Conservation (phyloP, 2,888 invertebrate species). For the Nymphalis urticae region DNA sequence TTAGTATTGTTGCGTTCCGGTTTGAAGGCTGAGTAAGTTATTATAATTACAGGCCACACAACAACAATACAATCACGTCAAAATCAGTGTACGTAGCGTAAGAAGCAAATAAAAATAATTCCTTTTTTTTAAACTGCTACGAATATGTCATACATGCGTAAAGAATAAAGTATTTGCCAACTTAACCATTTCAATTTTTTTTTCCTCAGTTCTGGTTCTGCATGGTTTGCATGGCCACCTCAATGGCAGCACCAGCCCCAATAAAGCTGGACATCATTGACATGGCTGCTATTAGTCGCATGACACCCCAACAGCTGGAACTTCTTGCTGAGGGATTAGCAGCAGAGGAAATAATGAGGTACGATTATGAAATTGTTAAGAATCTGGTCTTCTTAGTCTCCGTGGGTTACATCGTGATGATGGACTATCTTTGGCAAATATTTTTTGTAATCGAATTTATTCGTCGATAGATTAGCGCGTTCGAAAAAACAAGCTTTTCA, state of each 20-base stretch:
- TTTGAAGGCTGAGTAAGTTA: too few relatives aligned
- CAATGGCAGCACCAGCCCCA: slow-evolving; percentile 60
- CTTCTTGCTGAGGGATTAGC: slow-evolving; percentile 73
- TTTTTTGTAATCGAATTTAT: too few relatives aligned
- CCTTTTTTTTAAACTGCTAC: too few relatives aligned
- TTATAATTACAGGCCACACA: too few relatives aligned
- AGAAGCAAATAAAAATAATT: too few relatives aligned
- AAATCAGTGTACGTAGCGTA: too few relatives aligned
- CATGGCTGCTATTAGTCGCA: slow-evolving; percentile 76
- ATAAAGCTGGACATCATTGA: slow-evolving; percentile 71
- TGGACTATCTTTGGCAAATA: too few relatives aligned
- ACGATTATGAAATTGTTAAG: slow-evolving; percentile 1
- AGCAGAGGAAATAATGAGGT: slow-evolving; percentile 78
- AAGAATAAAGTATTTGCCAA: neutral
- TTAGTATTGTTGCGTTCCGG: too few relatives aligned
- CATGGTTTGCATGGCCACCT: slow-evolving; percentile 61
- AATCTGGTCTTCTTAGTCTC: neutral
- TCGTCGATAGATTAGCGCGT: too few relatives aligned
- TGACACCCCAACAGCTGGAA: slow-evolving; percentile 75
- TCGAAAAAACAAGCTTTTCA: too few relatives aligned
- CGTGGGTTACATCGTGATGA: too few relatives aligned
- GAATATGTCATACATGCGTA: neutral
- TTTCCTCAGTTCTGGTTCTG: slow-evolving; percentile 64
- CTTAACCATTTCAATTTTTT: neutral
- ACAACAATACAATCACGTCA: too few relatives aligned